Evolutionary conservation across 2,113 vertebrate species (phyloP), one percentile per base, ranked within the genome.

Genomic region (Lampris incognitus): DNA sequence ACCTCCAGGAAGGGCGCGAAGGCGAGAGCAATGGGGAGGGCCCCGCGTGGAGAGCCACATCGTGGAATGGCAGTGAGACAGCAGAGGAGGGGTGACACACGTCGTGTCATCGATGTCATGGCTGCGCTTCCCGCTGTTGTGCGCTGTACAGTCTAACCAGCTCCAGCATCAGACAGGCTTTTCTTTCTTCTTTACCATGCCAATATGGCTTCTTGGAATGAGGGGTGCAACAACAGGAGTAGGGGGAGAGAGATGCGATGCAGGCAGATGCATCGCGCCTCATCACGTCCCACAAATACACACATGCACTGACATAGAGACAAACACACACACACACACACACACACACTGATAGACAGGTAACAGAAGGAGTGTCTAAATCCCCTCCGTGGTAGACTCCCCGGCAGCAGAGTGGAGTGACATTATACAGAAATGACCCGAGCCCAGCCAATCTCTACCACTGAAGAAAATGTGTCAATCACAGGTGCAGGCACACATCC

Each of bases 91-190:
- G 81, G 80, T 82, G 88, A 88, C 87, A 78, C 84, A 5, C 65
- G 67, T 83, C 57, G 67, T 89, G 92, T 91, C 91, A 90, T 83
- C 68, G 66, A 85, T 91, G 91, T 92, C 90, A 91, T 59, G 85
- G 85, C 80, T 54, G 61, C 66, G 36, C 66, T 64, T 87, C 85
- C 74, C 60, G 58, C 90, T 90, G 87, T 89, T 83, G 83, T 85
- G 76, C 86, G 74, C 68, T 83, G 81, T 83, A 76, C 84, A 78
- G 84, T 88, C 85, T 72, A 86, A 85, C 84, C 85, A 88, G 86
- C 77, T 52, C 5, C 60, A 70, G 75, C 83, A 83, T 79, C 85
- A 78, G 63, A 67, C 81, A 56, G 82, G 81, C 87, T 80, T 74
- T 62, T 81, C 78, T 74, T 84, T 80, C 72, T 62, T 81, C 78